A percentile compares a stretch with the other conserved stretches of the same genome.
Evolutionary conservation across 2,797 vertebrate species (phyloP).

Genomic region (Synanceia verrucosa): DNA sequence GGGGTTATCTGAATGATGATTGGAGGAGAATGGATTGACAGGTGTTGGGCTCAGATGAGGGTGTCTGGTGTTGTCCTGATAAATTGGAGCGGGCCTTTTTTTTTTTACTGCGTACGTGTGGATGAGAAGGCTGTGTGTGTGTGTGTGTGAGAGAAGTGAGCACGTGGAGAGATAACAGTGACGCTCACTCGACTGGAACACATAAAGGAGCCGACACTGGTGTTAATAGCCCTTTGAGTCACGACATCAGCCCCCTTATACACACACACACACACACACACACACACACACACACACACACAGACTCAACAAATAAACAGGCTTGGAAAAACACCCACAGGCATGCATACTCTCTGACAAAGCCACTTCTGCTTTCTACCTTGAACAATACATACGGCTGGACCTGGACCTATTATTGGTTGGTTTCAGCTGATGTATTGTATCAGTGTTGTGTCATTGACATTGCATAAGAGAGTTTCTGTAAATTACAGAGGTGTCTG

Average conservation of each 20-base stretch:
- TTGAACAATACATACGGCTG: neutral
- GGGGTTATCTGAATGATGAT: conserved; percentile 71
- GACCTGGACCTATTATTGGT: neutral
- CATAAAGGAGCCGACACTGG: conserved; percentile 16
- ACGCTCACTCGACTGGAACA: conserved; percentile 25
- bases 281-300: neutral
- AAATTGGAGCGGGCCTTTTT: conserved; percentile 48
- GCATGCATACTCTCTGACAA: conserved; percentile 13
- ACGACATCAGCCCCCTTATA: conserved; percentile 38
- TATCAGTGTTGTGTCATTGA: neutral
- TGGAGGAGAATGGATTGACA: conserved; percentile 71
- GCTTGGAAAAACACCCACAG: conserved; percentile 44
- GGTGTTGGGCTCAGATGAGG: conserved; percentile 45
- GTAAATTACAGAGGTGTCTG: too few species aligned
- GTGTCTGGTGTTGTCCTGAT: conserved; percentile 38
- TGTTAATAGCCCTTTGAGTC: conserved; percentile 61
- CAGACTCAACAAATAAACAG: conserved; percentile 24
- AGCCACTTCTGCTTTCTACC: conserved; percentile 13
- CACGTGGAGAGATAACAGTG: conserved; percentile 8
- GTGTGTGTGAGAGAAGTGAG: neutral
- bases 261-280: conserved; percentile 22
- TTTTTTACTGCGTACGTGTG: conserved; percentile 32
- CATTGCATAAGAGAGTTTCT: neutral
- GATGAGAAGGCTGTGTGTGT: neutral
- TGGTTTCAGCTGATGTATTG: neutral